Base-by-base conservation (phyloP, 2,888 invertebrate genomes). In the Morpho achilles region DNA sequence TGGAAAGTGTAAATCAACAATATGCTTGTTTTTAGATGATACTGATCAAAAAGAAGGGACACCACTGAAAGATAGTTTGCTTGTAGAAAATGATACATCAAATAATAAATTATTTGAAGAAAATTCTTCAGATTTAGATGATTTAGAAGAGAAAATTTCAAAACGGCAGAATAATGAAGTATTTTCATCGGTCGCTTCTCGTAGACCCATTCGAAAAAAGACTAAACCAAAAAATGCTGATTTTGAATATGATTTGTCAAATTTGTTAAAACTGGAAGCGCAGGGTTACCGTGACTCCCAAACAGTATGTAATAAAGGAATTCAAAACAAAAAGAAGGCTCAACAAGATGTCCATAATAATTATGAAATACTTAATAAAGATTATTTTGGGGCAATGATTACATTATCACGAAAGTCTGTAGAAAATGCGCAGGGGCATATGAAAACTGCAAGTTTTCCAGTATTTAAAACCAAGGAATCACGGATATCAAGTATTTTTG, bases 201-300 rank as follows among this genome's bases (percentile, higher is more conserved):
- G 88, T 53, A 86, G 94, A 64, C 94, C 94, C 2, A 91, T 93
- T 9, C 90, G 95, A 45, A 94, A 94, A 76, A 92, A 93, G 64
- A 88, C 93, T 1, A 94, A 93, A 76, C 92, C 92, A 7, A 91
- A 93, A 64, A 92, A 93, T 72, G 93, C 93, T 71, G 95, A 95
- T 80, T 95, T 95, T 75, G 93, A 95, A 67, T 95, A 95, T 72
- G 95, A 95, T 81, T 81, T 94, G 65, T 92, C 93, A 4, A 92
- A 91, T 79, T 76, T 92, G 56, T 74, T 92, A 44, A 92, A 92
- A 77, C 78, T 84, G 80, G 90, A 91, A 78, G 87, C 87, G 0
- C 89, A 88, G 63, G 89, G 90, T 7, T 88, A 90, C 68, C 76
- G 87, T 61, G 90, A 89, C 62, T 79, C 86, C 7, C 79, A 82